phyloP scores from a whole-genome alignment of 2,888 invertebrate genomes.

The Gari tellinella region DNA sequence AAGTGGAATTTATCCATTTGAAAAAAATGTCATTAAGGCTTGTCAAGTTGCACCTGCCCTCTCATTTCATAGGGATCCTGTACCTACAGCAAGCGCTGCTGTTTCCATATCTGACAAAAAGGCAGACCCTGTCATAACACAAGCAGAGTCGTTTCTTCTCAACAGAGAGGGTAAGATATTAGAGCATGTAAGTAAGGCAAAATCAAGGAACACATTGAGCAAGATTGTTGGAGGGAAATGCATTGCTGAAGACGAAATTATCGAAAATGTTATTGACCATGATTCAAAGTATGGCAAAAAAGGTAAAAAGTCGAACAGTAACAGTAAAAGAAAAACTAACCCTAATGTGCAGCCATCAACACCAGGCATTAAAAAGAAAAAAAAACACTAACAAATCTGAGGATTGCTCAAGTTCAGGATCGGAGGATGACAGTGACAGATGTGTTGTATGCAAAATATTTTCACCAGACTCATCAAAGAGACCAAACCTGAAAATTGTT shows the following conservation, averaged over 20 bases:
- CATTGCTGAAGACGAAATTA: background rate
- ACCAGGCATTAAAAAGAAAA: conserved; percentile 1
- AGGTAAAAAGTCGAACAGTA: background rate
- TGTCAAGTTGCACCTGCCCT: too few species aligned
- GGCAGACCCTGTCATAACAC: too few species aligned
- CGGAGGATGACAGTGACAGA: background rate
- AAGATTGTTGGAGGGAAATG: conserved; percentile 3
- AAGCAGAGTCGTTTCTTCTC: conserved; percentile 5
- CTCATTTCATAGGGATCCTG: too few species aligned
- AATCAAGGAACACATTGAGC: conserved; percentile 8
- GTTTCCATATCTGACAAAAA: too few species aligned
- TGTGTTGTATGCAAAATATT: conserved; percentile 5
- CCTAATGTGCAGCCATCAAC: background rate
- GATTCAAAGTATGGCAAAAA: background rate
- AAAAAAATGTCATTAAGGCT: too few species aligned
- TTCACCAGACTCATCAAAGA: conserved; percentile 8
- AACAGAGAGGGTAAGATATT: conserved; percentile 1
- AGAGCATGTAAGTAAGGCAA: background rate
- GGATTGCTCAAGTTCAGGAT: background rate
- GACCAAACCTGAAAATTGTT: conserved; percentile 1
- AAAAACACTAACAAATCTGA: background rate
- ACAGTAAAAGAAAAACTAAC: background rate
- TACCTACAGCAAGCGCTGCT: too few species aligned
- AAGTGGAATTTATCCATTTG: too few species aligned
- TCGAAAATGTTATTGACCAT: conserved; percentile 6